Evolutionary conservation across 2,888 invertebrate species (phyloP).

Genomic region (Zaprionus bogoriensis): DNA sequence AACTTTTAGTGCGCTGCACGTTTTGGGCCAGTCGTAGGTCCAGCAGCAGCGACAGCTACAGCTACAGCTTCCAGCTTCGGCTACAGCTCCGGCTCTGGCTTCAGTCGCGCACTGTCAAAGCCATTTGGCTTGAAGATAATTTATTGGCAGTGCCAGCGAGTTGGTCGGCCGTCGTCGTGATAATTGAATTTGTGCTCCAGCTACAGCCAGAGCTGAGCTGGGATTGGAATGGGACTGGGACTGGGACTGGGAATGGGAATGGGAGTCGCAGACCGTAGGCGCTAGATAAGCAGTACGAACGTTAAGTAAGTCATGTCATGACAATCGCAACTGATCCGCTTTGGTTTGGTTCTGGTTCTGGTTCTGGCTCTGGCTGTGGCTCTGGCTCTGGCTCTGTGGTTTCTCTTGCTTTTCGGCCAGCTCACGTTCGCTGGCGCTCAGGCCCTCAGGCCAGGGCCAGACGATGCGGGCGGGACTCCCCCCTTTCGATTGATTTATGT

Average conservation of each 20-base stretch:
- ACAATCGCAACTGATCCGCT: slow-evolving; percentile 64
- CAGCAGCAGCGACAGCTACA: slow-evolving; percentile 24
- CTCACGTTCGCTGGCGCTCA: slow-evolving; percentile 53
- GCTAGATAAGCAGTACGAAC: slow-evolving; percentile 65
- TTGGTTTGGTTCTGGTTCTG: slow-evolving; percentile 10
- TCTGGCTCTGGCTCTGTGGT: no score
- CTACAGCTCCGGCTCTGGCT: slow-evolving; percentile 17
- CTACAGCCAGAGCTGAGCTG: no score
- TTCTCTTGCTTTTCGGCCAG: slow-evolving; percentile 33
- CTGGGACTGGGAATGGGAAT: background rate
- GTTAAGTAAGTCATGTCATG: slow-evolving; percentile 76
- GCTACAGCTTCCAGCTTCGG: slow-evolving; percentile 23
- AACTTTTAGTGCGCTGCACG: slow-evolving; percentile 51
- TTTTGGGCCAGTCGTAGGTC: slow-evolving; percentile 65
- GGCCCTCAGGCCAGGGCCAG: slow-evolving; percentile 57
- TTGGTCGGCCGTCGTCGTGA: slow-evolving; percentile 65
- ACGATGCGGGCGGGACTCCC: slow-evolving; percentile 33
- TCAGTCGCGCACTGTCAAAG: slow-evolving; percentile 66
- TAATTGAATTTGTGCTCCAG: slow-evolving; percentile 76
- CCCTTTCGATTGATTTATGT: slow-evolving; percentile 54
- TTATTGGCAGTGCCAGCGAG: slow-evolving; percentile 69
- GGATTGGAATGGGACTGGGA: background rate
- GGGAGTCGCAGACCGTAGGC: slow-evolving; percentile 49
- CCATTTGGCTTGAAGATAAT: slow-evolving; percentile 73
- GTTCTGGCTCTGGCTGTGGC: no score